A percentile compares a stretch with the other conserved stretches of the same genome.
Conservation (phyloP, 2,888 invertebrate species). For the Xanthia togata region DNA sequence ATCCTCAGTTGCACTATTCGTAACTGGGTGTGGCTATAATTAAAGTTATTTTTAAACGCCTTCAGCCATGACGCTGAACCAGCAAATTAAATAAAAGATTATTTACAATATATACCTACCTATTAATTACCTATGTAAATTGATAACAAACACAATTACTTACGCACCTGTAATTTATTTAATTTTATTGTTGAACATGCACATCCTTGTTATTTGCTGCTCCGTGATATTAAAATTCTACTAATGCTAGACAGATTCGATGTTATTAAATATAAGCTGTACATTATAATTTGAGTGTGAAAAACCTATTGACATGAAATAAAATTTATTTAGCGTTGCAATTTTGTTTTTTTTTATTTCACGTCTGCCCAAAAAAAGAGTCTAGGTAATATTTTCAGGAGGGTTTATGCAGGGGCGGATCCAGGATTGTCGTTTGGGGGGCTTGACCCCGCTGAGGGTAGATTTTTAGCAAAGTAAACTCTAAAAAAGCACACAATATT, state of each 20-base stretch:
- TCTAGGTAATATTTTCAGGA: no score
- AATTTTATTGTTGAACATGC: conserved; percentile 64
- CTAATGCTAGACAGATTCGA: conserved; percentile 78
- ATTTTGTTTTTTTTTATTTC: conserved; percentile 69
- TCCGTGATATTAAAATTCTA: conserved; percentile 77
- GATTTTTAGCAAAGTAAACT: no score
- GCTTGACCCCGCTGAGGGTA: no score
- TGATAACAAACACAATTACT: conserved; percentile 43
- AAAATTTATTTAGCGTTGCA: conserved; percentile 86
- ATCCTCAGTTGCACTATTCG: conserved; percentile 1
- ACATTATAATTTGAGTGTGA: conserved; percentile 83
- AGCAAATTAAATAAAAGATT: conserved; percentile 25
- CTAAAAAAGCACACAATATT: no score
- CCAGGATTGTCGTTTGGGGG: no score
- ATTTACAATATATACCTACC: conserved; percentile 36
- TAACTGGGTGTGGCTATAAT: conserved; percentile 17
- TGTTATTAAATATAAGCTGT: conserved; percentile 74
- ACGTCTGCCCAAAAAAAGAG: no score
- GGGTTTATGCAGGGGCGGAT: no score
- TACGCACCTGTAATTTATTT: conserved; percentile 62
- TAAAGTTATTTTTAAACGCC: conserved; percentile 30
- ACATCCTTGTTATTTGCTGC: conserved; percentile 75
- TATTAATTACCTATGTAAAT: conserved; percentile 34
- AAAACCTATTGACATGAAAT: conserved; percentile 85
- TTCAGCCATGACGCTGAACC: conserved; percentile 57